Evolutionary conservation across 2,888 invertebrate genomes (phyloP).

Genomic region (Blastobasis lacticolella): DNA sequence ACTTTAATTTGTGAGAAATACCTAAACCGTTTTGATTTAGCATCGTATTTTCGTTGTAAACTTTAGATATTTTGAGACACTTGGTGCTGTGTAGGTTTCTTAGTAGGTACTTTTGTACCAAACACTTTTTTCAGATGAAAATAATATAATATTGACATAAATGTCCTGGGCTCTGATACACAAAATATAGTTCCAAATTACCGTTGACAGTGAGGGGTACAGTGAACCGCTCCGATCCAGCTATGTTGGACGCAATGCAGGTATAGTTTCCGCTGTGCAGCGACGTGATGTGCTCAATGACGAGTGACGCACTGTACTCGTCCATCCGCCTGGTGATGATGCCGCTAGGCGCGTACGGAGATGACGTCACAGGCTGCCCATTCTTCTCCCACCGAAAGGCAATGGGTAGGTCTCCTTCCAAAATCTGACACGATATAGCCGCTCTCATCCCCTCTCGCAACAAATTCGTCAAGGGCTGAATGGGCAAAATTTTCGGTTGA

Average conservation of each 20-base stretch:
- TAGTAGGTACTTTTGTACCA: too few relatives aligned
- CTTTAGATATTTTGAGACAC: too few relatives aligned
- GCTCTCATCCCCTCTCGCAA: slow-evolving; percentile 89
- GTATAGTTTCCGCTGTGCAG: slow-evolving; percentile 92
- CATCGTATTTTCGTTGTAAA: too few relatives aligned
- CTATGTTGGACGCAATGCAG: slow-evolving; percentile 92
- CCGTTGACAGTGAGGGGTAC: slow-evolving; percentile 89
- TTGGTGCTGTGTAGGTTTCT: too few relatives aligned
- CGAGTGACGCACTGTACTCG: slow-evolving; percentile 89
- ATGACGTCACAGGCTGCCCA: slow-evolving; percentile 81
- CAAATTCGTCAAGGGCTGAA: slow-evolving; percentile 86
- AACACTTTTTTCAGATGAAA: too few relatives aligned
- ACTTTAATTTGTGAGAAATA: too few relatives aligned
- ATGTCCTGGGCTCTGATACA: background rate
- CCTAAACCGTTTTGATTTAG: too few relatives aligned
- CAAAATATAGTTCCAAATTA: slow-evolving; percentile 28
- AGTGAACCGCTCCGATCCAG: slow-evolving; percentile 84
- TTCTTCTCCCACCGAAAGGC: slow-evolving; percentile 94
- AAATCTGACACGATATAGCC: slow-evolving; percentile 91
- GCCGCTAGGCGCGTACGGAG: slow-evolving; percentile 69
- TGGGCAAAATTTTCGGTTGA: slow-evolving; percentile 88
- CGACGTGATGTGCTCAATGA: slow-evolving; percentile 89
- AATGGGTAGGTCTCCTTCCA: slow-evolving; percentile 94
- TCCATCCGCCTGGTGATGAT: slow-evolving; percentile 77
- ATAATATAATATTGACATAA: too few relatives aligned